Conservation (phyloP, 1,140 invertebrate species). For the Hypothenemus hampei region DNA sequence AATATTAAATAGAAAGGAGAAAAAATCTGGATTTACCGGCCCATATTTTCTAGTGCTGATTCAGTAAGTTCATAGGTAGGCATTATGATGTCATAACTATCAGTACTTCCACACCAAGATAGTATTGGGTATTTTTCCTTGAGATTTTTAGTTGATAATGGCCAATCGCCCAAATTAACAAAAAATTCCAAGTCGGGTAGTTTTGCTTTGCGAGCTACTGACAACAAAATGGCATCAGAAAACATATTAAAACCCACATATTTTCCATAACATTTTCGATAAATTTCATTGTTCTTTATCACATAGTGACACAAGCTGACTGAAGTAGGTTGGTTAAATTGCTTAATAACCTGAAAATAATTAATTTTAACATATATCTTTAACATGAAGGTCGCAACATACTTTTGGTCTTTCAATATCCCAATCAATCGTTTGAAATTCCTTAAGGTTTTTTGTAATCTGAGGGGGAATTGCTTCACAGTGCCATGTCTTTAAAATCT, state of each 20-base stretch:
- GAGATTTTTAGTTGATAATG: conserved; percentile 57
- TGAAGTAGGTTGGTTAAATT: conserved; percentile 62
- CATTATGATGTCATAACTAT: conserved; percentile 83
- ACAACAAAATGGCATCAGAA: conserved; percentile 82
- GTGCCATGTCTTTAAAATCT: conserved; percentile 64
- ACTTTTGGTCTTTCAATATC: conserved; percentile 59
- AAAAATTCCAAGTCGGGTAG: conserved; percentile 89
- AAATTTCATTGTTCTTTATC: conserved; percentile 78
- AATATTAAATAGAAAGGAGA: too few species aligned
- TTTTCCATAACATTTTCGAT: conserved; percentile 86
- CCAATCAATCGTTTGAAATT: conserved; percentile 71
- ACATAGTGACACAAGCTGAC: conserved; percentile 89
- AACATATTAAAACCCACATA: conserved; percentile 97
- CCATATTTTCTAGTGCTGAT: conserved; percentile 86
- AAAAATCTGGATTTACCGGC: conserved; percentile 68
- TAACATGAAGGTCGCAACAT: too few species aligned
- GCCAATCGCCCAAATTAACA: conserved; percentile 95
- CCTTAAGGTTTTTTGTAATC: conserved; percentile 69
- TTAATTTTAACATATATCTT: too few species aligned
- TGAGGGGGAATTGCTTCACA: conserved; percentile 65
- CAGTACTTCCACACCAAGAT: conserved; percentile 91
- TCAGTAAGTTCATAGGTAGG: conserved; percentile 95
- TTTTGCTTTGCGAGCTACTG: conserved; percentile 73
- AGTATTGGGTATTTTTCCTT: conserved; percentile 74
- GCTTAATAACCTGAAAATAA: conserved; percentile 37